These are phyloP conservation scores for Chrysopa pallens DNA, from an alignment of 1,140 invertebrate genomes.

Conservation along the genomic window DNA sequence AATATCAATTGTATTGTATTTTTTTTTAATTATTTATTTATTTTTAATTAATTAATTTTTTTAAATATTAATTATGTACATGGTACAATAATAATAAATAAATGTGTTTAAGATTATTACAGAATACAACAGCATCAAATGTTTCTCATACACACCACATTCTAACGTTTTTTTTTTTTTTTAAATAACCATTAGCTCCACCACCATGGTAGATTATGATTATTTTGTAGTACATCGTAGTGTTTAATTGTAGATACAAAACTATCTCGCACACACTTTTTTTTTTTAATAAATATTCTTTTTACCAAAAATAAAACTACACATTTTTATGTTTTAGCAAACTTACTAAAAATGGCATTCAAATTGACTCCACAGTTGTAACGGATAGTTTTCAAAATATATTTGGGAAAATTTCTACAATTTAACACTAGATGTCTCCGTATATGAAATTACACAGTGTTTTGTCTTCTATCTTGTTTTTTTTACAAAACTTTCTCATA, in stretches of 20 bases:
- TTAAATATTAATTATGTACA: conserved; percentile 38
- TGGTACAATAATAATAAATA: conserved; percentile 49
- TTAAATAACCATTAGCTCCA: conserved; percentile 29
- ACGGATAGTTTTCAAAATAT: too few relatives aligned
- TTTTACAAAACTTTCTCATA: conserved; percentile 4
- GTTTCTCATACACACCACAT: conserved; percentile 31
- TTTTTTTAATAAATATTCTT: conserved; percentile 8
- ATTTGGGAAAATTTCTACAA: too few relatives aligned
- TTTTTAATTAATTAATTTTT: conserved; percentile 8
- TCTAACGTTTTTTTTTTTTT: conserved; percentile 22
- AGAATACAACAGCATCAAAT: conserved; percentile 21
- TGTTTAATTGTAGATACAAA: conserved; percentile 1
- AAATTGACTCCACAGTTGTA: too few relatives aligned
- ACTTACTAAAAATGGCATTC: too few relatives aligned
- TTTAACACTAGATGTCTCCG: too few relatives aligned
- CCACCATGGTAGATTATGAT: neutral
- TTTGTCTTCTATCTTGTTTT: too few relatives aligned
- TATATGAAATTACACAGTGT: too few relatives aligned
- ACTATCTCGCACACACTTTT: conserved; percentile 23
- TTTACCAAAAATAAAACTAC: conserved; percentile 1
- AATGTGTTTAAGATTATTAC: conserved; percentile 22
- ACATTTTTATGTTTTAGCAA: too few relatives aligned
- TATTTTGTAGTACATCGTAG: too few relatives aligned
- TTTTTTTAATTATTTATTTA: conserved; percentile 4
- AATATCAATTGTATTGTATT: conserved; percentile 37